Evolutionary conservation across 2,888 invertebrate species (phyloP).

Genomic region (Toxonevra muliebris): DNA sequence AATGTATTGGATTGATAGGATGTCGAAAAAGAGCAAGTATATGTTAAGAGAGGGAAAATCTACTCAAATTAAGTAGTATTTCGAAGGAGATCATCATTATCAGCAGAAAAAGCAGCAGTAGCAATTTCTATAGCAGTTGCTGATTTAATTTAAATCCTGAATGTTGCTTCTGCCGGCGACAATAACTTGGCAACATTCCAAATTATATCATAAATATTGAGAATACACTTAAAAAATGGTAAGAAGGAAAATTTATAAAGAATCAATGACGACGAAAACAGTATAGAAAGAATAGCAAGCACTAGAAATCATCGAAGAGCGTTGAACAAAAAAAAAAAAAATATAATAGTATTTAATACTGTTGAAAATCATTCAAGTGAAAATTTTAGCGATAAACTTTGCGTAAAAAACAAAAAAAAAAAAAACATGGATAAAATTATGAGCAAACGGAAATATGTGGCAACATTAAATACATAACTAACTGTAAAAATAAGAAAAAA

Average conservation of each 20-base stretch:
- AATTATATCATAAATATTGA: constrained; percentile 18
- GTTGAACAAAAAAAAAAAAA: constrained; percentile 12
- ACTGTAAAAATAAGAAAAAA: not conserved
- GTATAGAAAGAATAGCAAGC: constrained; percentile 21
- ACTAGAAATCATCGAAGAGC: constrained; percentile 7
- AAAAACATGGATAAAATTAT: not conserved
- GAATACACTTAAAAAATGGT: not conserved
- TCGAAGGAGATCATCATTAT: not conserved
- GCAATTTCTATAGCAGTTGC: not conserved
- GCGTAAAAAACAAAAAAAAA: not conserved
- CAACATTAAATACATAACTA: not conserved
- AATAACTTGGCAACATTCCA: constrained; percentile 32
- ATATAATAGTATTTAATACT: constrained; percentile 34
- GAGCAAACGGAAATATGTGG: not conserved
- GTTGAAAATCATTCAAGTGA: constrained; percentile 47
- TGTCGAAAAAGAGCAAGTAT: too few relatives aligned
- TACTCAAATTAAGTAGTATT: not conserved
- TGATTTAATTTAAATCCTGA: not conserved
- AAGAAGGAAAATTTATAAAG: constrained; percentile 20
- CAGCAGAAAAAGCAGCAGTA: not conserved
- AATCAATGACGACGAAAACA: constrained; percentile 16
- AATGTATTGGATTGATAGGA: too few relatives aligned
- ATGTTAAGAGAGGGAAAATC: not conserved
- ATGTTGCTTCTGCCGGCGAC: constrained; percentile 4
- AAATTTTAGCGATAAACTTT: constrained; percentile 52